phyloP scores from a whole-genome alignment of 2,113 vertebrate species.

The Archocentrus centrarchus region DNA sequence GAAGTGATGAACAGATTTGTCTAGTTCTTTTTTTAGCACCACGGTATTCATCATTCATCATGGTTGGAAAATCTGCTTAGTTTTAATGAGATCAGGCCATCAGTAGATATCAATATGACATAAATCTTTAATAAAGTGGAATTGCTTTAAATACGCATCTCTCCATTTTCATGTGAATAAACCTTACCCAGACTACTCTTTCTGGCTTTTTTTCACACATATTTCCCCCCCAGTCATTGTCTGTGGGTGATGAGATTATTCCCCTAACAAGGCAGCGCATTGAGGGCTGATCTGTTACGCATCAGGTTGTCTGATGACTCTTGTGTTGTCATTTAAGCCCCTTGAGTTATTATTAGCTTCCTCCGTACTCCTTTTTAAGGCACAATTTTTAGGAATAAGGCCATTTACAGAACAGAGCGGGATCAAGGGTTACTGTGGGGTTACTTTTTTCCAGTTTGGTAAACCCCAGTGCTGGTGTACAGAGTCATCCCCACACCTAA shows the following conservation, averaged over 20 bases:
- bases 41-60: neutral
- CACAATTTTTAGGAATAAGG: conserved; percentile 61
- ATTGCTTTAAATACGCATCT: neutral
- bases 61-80: neutral
- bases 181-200: neutral
- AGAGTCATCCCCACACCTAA: conserved; percentile 53
- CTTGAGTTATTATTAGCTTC: conserved; percentile 76
- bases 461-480: conserved; percentile 49
- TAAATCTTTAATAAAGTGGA: neutral
- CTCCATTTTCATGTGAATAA: neutral
- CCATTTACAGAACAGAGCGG: conserved; percentile 63
- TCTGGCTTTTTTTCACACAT: neutral
- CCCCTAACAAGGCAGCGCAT: conserved; percentile 75
- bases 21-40: neutral
- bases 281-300: conserved; percentile 66
- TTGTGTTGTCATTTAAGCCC: conserved; percentile 69
- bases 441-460: conserved; percentile 68
- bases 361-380: conserved; percentile 79
- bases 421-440: conserved; percentile 62
- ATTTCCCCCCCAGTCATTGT: conserved; percentile 41
- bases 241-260: conserved; percentile 65
- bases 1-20: neutral
- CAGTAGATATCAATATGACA: neutral
- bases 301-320: conserved; percentile 71
- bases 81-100: neutral